Evolutionary conservation across 2,888 invertebrate genomes (phyloP).

Genomic region (Meteorus cinctellus): DNA sequence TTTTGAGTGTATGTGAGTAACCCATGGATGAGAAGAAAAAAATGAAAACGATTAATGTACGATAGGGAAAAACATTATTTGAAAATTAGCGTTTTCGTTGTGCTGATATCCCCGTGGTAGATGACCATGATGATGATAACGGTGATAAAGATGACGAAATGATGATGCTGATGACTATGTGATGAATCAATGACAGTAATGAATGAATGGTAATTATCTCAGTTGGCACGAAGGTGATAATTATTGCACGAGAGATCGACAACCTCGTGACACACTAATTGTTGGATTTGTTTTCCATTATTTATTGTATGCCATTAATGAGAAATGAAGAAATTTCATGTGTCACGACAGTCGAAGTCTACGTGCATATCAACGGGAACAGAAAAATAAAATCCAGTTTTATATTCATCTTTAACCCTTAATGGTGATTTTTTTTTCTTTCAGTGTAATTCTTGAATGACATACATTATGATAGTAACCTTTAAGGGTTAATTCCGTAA

Average conservation of each 20-base stretch:
- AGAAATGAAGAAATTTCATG: not conserved
- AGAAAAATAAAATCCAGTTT: not conserved
- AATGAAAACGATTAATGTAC: slow-evolving; percentile 17
- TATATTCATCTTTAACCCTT: slow-evolving; percentile 9
- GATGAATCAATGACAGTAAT: slow-evolving; percentile 47
- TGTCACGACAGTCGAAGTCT: not conserved
- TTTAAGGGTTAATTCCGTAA: not conserved
- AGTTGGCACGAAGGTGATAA: slow-evolving; percentile 16
- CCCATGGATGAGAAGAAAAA: not conserved
- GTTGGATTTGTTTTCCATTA: slow-evolving; percentile 6
- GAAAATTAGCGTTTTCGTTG: slow-evolving; percentile 33
- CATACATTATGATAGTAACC: too few species aligned
- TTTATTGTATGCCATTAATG: not conserved
- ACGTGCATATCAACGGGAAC: not conserved
- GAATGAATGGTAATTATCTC: slow-evolving; percentile 34
- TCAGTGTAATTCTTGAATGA: too few species aligned
- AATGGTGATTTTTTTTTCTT: too few species aligned
- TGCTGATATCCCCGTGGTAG: slow-evolving; percentile 47
- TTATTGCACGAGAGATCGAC: slow-evolving; percentile 11
- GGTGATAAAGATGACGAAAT: slow-evolving; percentile 21
- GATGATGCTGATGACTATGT: slow-evolving; percentile 8
- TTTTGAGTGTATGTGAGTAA: slow-evolving; percentile 18
- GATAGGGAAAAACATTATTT: slow-evolving; percentile 29
- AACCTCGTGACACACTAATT: slow-evolving; percentile 8
- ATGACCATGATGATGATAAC: slow-evolving; percentile 46